Percentiles rank a stretch among this genome's conserved stretches.
These are phyloP conservation scores for Saccostrea echinata DNA, from an alignment of 1,140 invertebrate species.

Conservation along the genomic window DNA sequence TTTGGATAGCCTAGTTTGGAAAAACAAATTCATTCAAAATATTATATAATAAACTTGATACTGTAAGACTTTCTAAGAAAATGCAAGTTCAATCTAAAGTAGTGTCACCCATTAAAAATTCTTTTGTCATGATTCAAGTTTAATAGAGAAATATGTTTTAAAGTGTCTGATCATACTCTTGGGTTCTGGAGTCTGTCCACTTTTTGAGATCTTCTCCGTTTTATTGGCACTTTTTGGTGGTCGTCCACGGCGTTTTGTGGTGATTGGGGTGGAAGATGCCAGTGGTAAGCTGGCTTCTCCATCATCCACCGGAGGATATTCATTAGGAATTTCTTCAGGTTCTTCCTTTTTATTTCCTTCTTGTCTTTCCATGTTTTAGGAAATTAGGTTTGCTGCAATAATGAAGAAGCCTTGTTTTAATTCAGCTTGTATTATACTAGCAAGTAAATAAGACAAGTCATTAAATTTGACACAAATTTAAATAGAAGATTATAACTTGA, in stretches of 20 bases:
- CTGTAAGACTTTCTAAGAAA: too few relatives aligned
- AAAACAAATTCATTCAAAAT: too few relatives aligned
- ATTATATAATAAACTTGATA: too few relatives aligned
- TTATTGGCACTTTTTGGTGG: neutral
- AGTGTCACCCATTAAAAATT: too few relatives aligned
- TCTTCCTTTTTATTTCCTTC: neutral
- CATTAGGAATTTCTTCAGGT: neutral
- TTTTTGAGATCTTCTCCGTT: neutral
- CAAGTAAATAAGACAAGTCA: too few relatives aligned
- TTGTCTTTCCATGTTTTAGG: neutral
- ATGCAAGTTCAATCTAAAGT: too few relatives aligned
- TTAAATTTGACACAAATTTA: too few relatives aligned
- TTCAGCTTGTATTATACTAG: too few relatives aligned
- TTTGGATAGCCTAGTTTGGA: conserved; percentile 19
- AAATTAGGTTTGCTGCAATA: neutral
- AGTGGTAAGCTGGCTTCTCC: neutral
- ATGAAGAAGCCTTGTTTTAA: too few relatives aligned
- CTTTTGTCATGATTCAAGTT: too few relatives aligned
- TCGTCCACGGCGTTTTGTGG: neutral
- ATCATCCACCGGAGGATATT: neutral
- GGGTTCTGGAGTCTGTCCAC: neutral
- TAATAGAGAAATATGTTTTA: too few relatives aligned
- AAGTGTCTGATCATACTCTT: neutral
- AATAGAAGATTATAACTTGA: too few relatives aligned
- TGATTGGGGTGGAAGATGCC: neutral